Percentiles rank a stretch among this genome's conserved stretches.
phyloP scores from a whole-genome alignment of 2,113 vertebrate species.

The Dasyurus viverrinus region DNA sequence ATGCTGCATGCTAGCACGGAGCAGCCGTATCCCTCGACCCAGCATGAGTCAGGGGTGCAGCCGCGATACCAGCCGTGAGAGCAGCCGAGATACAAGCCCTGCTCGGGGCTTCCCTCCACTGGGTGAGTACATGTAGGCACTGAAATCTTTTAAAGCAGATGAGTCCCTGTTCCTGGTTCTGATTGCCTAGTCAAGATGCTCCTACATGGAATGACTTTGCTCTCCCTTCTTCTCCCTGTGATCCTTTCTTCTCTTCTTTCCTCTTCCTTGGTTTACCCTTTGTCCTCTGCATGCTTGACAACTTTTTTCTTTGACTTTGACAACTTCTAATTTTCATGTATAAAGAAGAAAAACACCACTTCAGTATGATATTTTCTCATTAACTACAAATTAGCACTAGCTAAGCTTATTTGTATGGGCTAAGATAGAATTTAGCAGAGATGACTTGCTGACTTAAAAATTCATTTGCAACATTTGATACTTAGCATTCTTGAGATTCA shows the following conservation, averaged over 20 bases:
- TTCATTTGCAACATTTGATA: background rate
- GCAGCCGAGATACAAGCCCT: constrained; percentile 99
- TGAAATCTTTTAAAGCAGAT: constrained; percentile 79
- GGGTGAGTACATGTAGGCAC: constrained; percentile 93
- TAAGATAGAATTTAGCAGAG: background rate
- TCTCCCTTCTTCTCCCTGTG: constrained; percentile 66
- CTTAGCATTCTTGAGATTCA: background rate
- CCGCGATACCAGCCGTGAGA: constrained; percentile 99
- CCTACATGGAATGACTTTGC: constrained; percentile 80
- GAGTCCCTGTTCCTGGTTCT: constrained; percentile 68
- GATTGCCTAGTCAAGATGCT: constrained; percentile 71
- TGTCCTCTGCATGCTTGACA: constrained; percentile 71
- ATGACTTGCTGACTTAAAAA: background rate
- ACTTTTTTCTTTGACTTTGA: constrained; percentile 2
- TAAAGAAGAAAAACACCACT: constrained; percentile 56
- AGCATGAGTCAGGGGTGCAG: constrained; percentile 99
- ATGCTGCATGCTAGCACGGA: constrained; percentile 99
- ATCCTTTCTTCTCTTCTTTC: constrained; percentile 64
- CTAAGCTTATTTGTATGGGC: background rate
- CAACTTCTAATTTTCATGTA: constrained; percentile 50
- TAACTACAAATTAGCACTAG: background rate
- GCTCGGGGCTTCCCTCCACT: constrained; percentile 97
- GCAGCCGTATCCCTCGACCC: constrained; percentile 99
- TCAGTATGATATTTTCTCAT: constrained; percentile 5
- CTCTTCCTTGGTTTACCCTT: constrained; percentile 66